These are phyloP conservation scores for Sphaerodactylus townsendi DNA, from an alignment of 2,113 vertebrate species.

Conservation along the genomic window DNA sequence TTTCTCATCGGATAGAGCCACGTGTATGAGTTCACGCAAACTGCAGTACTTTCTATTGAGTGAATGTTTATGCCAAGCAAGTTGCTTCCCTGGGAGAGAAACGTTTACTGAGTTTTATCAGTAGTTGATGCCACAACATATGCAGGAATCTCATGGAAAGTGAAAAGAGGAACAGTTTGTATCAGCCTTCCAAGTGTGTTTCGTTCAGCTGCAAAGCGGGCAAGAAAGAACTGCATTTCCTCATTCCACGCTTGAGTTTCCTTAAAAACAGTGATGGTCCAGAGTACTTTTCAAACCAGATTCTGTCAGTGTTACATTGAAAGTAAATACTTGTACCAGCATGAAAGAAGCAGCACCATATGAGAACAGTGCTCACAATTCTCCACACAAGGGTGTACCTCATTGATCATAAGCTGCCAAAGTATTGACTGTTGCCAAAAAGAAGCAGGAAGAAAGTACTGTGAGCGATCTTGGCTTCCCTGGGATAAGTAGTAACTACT, in stretches of 20 bases:
- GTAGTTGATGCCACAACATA: constrained; percentile 57
- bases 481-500: constrained; percentile 4
- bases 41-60: constrained; percentile 64
- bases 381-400: constrained; percentile 7
- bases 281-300: constrained; percentile 46
- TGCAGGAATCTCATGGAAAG: constrained; percentile 51
- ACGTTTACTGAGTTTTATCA: constrained; percentile 84
- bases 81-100: constrained; percentile 69
- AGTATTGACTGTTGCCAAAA: constrained; percentile 48
- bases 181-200: constrained; percentile 26
- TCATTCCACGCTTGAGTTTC: constrained; percentile 59
- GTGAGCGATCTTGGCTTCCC: constrained; percentile 17
- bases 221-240: constrained; percentile 11
- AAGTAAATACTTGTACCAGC: not conserved
- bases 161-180: constrained; percentile 44
- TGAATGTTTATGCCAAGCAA: constrained; percentile 70
- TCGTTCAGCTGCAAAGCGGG: accelerated
- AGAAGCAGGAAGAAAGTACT: not conserved
- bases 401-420: constrained; percentile 36
- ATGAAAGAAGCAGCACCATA: constrained; percentile 13
- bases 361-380: not conserved
- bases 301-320: constrained; percentile 40
- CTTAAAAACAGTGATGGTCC: constrained; percentile 45
- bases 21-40: constrained; percentile 71
- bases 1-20: constrained; percentile 95